Percentiles rank a stretch among this genome's conserved stretches.
Evolutionary conservation across 2,888 invertebrate species (phyloP).

Genomic region (Drosophila picticornis): DNA sequence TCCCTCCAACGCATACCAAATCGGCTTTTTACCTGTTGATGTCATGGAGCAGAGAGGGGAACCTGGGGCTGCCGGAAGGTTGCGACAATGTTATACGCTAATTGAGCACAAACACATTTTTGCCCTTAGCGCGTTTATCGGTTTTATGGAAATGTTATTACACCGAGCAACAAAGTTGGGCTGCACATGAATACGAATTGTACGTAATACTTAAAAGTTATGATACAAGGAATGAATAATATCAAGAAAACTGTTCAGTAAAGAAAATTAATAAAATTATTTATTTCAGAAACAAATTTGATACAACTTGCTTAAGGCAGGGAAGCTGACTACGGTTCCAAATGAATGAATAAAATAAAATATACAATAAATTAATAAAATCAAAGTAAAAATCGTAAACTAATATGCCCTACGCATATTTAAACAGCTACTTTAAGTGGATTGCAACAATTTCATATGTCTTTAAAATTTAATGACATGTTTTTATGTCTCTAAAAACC

Average conservation of each 20-base stretch:
- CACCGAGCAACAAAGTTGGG: slow-evolving; percentile 46
- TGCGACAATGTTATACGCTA: slow-evolving; percentile 81
- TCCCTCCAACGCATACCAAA: slow-evolving; percentile 67
- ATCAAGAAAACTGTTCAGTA: neutral
- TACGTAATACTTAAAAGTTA: neutral
- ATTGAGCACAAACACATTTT: slow-evolving; percentile 78
- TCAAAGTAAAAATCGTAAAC: neutral
- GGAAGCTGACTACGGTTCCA: neutral
- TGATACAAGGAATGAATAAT: neutral
- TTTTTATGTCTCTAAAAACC: neutral
- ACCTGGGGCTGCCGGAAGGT: slow-evolving; percentile 54
- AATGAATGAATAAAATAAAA: neutral
- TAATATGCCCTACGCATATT: neutral
- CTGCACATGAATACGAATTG: neutral
- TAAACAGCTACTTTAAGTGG: neutral
- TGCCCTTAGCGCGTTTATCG: slow-evolving; percentile 34
- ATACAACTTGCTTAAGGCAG: neutral
- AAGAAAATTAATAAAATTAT: neutral
- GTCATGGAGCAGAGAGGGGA: slow-evolving; percentile 9
- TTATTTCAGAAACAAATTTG: neutral
- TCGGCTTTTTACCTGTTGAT: slow-evolving; percentile 76
- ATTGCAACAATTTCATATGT: neutral
- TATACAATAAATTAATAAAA: neutral
- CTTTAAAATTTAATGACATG: neutral
- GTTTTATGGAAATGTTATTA: slow-evolving; percentile 60